These are phyloP conservation scores for Oscheius sp. DNA, from an alignment of 2,888 invertebrate species.

Conservation along the genomic window DNA sequence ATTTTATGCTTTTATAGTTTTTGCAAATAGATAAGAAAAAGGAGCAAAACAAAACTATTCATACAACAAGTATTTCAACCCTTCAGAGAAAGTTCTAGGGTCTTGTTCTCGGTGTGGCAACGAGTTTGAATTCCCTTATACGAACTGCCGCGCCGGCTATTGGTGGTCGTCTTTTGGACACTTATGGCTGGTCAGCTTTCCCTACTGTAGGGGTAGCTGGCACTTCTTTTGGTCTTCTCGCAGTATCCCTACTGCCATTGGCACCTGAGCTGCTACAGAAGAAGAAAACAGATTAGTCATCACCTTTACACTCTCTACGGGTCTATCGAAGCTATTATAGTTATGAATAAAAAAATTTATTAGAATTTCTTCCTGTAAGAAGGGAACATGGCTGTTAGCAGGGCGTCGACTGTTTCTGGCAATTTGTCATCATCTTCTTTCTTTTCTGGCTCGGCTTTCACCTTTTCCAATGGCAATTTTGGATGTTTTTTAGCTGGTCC, in stretches of 20 bases:
- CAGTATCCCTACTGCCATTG: neutral
- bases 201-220: slow-evolving; percentile 4
- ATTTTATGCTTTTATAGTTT: too few species aligned
- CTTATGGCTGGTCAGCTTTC: slow-evolving; percentile 42
- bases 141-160: slow-evolving; percentile 54
- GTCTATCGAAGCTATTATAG: too few species aligned
- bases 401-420: slow-evolving; percentile 13
- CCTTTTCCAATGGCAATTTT: slow-evolving; percentile 22
- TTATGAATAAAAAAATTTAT: too few species aligned
- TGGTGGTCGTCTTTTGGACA: slow-evolving; percentile 48
- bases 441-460: neutral
- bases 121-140: slow-evolving; percentile 54
- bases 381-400: slow-evolving; percentile 28
- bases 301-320: too few species aligned
- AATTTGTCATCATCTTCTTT: slow-evolving; percentile 2
- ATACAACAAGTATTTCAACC: too few species aligned
- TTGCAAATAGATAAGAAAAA: too few species aligned
- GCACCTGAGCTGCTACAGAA: neutral
- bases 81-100: slow-evolving; percentile 46
- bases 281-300: slow-evolving; percentile 2
- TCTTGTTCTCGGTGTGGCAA: slow-evolving; percentile 55
- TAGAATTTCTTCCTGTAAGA: slow-evolving; percentile 17
- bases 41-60: too few species aligned
- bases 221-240: neutral
- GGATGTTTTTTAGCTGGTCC: slow-evolving; percentile 14